Percentiles rank a stretch among this genome's conserved stretches.
phyloP scores from a whole-genome alignment of 2,113 vertebrate genomes.

The Corapipo altera region DNA sequence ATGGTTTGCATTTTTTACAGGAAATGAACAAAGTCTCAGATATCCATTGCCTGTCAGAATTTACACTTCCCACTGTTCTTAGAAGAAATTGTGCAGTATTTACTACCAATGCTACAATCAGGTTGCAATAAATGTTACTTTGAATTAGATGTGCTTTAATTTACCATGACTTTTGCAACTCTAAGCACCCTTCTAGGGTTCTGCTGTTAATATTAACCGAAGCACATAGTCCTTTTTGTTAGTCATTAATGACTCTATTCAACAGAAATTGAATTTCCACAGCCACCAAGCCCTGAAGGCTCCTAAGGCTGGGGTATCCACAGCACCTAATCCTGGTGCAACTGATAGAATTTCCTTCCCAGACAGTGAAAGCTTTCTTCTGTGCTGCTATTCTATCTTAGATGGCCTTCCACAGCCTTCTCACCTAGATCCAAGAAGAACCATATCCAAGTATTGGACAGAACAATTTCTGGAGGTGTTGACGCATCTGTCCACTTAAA shows the following conservation, averaged over 20 bases:
- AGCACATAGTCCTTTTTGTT: conserved; percentile 55
- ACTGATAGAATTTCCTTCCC: neutral
- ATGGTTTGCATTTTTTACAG: neutral
- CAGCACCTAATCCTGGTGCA: neutral
- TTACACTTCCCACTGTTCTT: neutral
- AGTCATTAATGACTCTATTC: conserved; percentile 51
- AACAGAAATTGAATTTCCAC: conserved; percentile 63
- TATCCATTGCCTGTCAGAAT: neutral
- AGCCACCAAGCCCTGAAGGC: neutral
- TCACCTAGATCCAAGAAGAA: neutral
- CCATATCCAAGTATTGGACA: neutral
- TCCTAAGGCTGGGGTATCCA: neutral
- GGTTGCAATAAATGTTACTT: conserved; percentile 57
- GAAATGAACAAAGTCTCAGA: conserved; percentile 9
- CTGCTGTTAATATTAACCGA: conserved; percentile 60
- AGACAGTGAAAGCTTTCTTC: neutral
- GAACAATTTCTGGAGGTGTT: neutral
- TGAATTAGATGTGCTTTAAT: conserved; percentile 63
- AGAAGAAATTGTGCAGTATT: conserved; percentile 4
- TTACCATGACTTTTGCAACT: conserved; percentile 50
- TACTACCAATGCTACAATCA: conserved; percentile 25
- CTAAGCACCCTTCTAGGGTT: conserved; percentile 43
- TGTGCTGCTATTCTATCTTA: neutral
- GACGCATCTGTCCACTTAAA: neutral
- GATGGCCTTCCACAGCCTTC: neutral